Conservation (phyloP, 2,888 invertebrate genomes). For the Acrocyrtus sp. region DNA sequence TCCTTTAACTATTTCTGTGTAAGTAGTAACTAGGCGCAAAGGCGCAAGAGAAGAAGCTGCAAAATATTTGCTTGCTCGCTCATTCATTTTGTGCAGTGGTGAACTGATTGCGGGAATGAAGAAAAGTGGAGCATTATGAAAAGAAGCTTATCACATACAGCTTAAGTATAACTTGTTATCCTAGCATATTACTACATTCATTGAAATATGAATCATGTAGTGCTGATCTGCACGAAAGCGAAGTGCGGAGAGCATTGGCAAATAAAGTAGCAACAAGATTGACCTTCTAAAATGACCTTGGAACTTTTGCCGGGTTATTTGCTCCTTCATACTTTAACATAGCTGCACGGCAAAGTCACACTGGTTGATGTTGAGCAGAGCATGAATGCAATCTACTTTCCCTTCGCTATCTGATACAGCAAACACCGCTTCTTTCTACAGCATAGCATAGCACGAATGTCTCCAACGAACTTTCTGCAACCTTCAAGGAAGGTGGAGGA, state of each 20-base stretch:
- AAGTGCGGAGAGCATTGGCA: slow-evolving; percentile 9
- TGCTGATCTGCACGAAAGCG: slow-evolving; percentile 5
- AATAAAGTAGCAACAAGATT: slow-evolving; percentile 49
- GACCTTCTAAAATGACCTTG: slow-evolving; percentile 53
- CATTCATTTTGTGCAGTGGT: background rate
- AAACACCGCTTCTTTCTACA: background rate
- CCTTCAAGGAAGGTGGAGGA: slow-evolving; percentile 21
- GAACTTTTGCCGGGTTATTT: slow-evolving; percentile 50
- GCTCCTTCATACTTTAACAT: slow-evolving; percentile 6
- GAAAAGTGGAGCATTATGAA: background rate
- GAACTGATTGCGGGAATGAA: background rate
- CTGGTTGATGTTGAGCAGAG: slow-evolving; percentile 6
- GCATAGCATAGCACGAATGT: background rate
- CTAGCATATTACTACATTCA: background rate
- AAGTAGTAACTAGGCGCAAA: background rate
- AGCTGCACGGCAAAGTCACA: slow-evolving; percentile 1
- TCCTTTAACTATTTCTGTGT: background rate
- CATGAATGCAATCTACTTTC: background rate
- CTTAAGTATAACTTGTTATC: background rate
- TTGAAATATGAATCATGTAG: background rate
- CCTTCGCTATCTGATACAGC: background rate
- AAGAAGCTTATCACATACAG: background rate
- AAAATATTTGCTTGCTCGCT: too few species aligned
- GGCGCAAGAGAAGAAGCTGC: too few species aligned
- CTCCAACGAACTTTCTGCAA: slow-evolving; percentile 35